Base-by-base conservation (phyloP, 2,888 invertebrate species). In the Prostheceraeus crozeri region DNA sequence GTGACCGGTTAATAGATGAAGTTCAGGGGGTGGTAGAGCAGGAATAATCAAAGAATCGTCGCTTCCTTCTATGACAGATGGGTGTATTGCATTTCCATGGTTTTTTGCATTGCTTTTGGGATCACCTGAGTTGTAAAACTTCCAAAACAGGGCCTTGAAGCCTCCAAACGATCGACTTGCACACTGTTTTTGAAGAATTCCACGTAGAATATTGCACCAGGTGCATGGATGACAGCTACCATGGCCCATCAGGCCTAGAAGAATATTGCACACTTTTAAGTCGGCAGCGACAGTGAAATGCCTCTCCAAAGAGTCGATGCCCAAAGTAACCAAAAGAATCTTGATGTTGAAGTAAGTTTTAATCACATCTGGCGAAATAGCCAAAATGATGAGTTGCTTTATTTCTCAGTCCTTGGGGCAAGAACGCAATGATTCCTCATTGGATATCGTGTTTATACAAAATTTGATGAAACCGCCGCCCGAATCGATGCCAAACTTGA, bases 181-280 rank as follows among this genome's bases (percentile, higher is more conserved):
- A 23, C 53, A 33, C 6, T 10, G 8, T 35, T 46, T 55, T 33
- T n/a, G n/a, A n/a, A n/a, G n/a, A n/a, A n/a, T n/a, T n/a, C n/a
- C n/a, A n/a, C n/a, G n/a, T n/a, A 40, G 35, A 23, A 55, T 23
- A 46, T 55, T 21, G 21, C 53, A 52, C 14, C 55, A 55, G 33
- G 30, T 55, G 16, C 55, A 53, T 28, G 53, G 53, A 28, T 19
- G 53, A 28, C 14, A 53, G 3, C 30, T 53, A 8, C 53, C 45
- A 23, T 55, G 55, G 14, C n/a, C 28, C 55, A 55, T 52, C 55
- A 55, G 40, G 28, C 48, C 52, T 25, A 55, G 55, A n/a, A 55
- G 16, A 23, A 55, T 55, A 36, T 52, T 55, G 52, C 23, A 25
- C n/a, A 55, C 14, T 46, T 55, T 55, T 23, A 55, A 36, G 33